phyloP scores from a whole-genome alignment of 30 jellyfish, hydroid and myxozoan species.

The Phacellophora camtschatica region DNA sequence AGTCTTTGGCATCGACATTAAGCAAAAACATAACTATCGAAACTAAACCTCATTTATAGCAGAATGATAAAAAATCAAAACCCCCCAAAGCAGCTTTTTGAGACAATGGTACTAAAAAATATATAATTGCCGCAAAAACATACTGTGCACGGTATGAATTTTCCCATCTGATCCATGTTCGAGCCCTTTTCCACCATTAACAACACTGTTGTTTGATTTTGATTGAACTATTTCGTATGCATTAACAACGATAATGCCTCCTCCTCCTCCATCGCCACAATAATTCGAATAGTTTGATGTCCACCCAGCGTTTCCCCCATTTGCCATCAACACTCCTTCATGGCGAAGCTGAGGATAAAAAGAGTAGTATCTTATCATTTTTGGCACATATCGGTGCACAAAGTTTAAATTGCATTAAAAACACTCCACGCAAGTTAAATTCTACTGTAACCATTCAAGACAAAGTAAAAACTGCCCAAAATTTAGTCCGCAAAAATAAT shows the following conservation, averaged over 20 bases:
- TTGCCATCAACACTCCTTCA: slow-evolving; percentile 34
- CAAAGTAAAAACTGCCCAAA: too few species aligned
- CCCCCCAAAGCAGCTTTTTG: too few species aligned
- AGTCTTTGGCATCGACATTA: too few species aligned
- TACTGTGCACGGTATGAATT: not conserved
- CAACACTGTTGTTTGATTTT: not conserved
- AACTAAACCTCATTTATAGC: too few species aligned
- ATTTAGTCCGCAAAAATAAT: too few species aligned
- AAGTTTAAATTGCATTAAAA: too few species aligned
- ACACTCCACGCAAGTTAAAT: too few species aligned
- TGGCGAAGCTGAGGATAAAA: slow-evolving; percentile 8
- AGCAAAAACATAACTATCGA: too few species aligned
- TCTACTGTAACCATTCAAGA: too few species aligned
- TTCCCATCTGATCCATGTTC: slow-evolving; percentile 56
- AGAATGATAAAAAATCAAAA: too few species aligned
- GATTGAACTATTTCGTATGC: not conserved
- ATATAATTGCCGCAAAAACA: not conserved
- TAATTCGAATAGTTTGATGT: slow-evolving; percentile 20
- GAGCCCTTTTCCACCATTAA: slow-evolving; percentile 79
- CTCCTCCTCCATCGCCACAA: slow-evolving; percentile 94
- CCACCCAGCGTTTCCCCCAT: slow-evolving; percentile 76
- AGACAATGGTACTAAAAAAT: not conserved
- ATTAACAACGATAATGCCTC: slow-evolving; percentile 60
- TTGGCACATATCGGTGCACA: too few species aligned
- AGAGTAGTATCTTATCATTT: too few species aligned